Base-by-base conservation (phyloP, 2,113 vertebrate species). In the Solea solea region DNA sequence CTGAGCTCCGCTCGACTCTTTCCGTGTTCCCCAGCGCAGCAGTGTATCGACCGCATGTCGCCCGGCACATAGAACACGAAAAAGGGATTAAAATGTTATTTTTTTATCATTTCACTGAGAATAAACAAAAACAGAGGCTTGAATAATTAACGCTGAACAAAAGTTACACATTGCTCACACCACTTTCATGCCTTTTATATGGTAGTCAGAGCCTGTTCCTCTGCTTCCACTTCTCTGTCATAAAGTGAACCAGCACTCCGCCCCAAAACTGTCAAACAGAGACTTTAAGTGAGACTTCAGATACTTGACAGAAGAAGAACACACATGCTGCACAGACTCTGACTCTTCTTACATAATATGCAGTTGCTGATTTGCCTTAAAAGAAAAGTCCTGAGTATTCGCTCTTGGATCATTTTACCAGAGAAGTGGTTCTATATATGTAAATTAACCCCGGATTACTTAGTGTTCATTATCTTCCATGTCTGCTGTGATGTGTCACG, bases 321-420 rank as follows among this genome's bases (percentile, higher is more conserved):
- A 52, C 15, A 76, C 11, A 14, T 51, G 45, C 28, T 65, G 72
- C 55, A 73, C 42, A 59, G 44, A 61, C 51, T 45, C 1, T 79
- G 8, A 41, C n/a, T 59, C 12, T n/a, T 52, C 10, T 48, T 4
- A 28, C 4, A 48, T 64, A 21, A 21, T 8, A 21, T 70, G 10
- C 14, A 45, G 48, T 21, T 46, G 13, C 21, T 61, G 51, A 66
- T 71, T 21, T 12, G 51, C 42, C 13, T 69, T 27, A 65, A 56
- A 62, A 69, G 78, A 80, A 78, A 75, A 62, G 27, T 9, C 5
- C n/a, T 63, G 9, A 56, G 46, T 13, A 34, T 25, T n/a, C 8
- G 57, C 3, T 5, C 10, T 0, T 54, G 51, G n/a, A n/a, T n/a
- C n/a, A n/a, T 66, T 39, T 45, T 14, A 9, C 15, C 10, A 53